Conservation (phyloP, 2,797 vertebrate genomes). For the Brachyrhaphis roseni region DNA sequence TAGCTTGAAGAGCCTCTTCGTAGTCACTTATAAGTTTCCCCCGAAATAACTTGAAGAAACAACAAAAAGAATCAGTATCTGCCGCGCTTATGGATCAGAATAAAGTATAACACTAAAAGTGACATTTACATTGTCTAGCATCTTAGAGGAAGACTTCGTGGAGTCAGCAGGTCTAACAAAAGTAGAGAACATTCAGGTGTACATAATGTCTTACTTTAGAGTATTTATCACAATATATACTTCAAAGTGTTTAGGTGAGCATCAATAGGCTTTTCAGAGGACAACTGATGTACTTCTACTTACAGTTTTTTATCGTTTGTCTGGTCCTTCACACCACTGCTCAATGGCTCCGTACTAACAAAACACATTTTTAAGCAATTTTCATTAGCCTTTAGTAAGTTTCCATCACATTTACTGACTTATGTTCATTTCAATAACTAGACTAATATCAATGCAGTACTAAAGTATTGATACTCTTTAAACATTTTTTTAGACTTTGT, state of each 20-base stretch:
- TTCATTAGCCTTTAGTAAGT: background rate
- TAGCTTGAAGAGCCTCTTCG: constrained; percentile 73
- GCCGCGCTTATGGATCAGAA: background rate
- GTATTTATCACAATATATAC: constrained; percentile 1
- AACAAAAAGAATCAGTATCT: constrained; percentile 13
- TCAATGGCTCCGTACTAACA: constrained; percentile 24
- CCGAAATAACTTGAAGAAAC: constrained; percentile 50
- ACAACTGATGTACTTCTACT: constrained; percentile 35
- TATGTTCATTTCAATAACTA: constrained; percentile 1
- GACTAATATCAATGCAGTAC: background rate
- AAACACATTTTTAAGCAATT: constrained; percentile 6
- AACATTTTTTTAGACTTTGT: background rate
- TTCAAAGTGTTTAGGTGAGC: background rate
- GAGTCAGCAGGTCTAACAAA: constrained; percentile 47
- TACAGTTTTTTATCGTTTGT: constrained; percentile 34
- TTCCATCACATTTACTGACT: background rate
- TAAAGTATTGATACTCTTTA: background rate
- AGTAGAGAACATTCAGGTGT: constrained; percentile 8
- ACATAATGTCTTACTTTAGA: background rate
- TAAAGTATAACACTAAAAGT: background rate
- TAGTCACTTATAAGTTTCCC: constrained; percentile 81
- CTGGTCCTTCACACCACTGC: constrained; percentile 9
- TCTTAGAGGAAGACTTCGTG: constrained; percentile 43
- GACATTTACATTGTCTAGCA: background rate
- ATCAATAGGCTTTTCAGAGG: constrained; percentile 5